Percentiles rank a stretch among this genome's conserved stretches.
phyloP scores from a whole-genome alignment of 2,113 vertebrate species.

The Petrocephalus microphthalmus region DNA sequence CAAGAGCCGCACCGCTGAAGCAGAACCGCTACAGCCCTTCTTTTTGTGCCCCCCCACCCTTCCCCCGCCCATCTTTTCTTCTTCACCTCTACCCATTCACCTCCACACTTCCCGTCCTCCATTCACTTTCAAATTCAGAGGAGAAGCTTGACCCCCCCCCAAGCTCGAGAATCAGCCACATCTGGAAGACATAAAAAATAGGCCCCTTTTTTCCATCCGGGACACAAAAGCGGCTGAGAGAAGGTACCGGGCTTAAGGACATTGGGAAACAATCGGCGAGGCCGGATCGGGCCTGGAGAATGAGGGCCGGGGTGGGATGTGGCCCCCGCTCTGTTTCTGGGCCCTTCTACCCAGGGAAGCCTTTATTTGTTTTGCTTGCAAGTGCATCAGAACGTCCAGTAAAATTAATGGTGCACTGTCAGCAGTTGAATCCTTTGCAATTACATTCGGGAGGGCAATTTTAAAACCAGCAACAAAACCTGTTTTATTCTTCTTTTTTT shows the following conservation, averaged over 20 bases:
- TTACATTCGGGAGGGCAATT: neutral
- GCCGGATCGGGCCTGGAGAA: neutral
- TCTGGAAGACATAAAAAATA: conserved; percentile 30
- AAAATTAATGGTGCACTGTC: neutral
- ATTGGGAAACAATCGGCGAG: neutral
- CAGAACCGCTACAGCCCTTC: conserved; percentile 8
- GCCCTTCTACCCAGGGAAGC: neutral
- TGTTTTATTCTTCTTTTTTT: neutral
- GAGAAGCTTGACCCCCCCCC: conserved; percentile 9
- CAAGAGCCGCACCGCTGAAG: conserved; percentile 10
- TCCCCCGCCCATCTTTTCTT: conserved; percentile 15
- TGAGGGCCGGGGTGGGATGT: neutral
- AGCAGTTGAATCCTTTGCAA: neutral
- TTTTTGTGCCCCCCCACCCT: neutral
- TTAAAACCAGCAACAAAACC: neutral
- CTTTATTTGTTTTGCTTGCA: neutral
- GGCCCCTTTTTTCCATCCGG: conserved; percentile 32
- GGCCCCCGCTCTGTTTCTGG: neutral
- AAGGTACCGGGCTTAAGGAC: conserved; percentile 26
- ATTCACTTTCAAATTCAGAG: conserved; percentile 22
- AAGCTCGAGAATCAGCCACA: conserved; percentile 8
- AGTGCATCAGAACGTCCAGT: neutral
- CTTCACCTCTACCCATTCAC: conserved; percentile 13
- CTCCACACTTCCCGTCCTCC: conserved; percentile 1
- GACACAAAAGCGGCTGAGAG: conserved; percentile 27